Base-by-base conservation (phyloP, 2,113 vertebrate species). In the Dascyllus trimaculatus region DNA sequence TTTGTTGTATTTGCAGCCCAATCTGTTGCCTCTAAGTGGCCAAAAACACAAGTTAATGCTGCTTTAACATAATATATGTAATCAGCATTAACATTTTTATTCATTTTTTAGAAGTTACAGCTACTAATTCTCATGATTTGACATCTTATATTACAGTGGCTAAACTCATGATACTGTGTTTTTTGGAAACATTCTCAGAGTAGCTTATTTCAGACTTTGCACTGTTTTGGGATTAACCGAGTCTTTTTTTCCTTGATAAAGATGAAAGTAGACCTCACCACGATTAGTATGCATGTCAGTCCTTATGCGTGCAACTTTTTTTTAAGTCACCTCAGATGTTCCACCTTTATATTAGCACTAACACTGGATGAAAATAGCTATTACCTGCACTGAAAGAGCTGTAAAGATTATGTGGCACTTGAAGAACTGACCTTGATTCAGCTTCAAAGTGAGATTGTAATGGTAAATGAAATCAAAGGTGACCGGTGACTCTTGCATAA, bases 351-450 rank as follows among this genome's bases (percentile, higher is more conserved):
- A 43, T 26, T 45, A 64, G 24, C 4, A 19, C n/a, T 21, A 62
- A n/a, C 59, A 65, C 32, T 21, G 25, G 43, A 51, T 18, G 57
- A 67, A 66, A 80, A 65, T 38, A 38, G 22, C 58, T 64, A 24
- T 71, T 58, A 66, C 45, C 74, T 71, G 52, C 53, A 56, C 5
- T 32, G 35, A 25, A 57, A 22, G 40, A 78, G 63, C 76, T 83
- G 52, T 63, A 56, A 69, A 60, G 78, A 81, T 84, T 71, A 71
- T 63, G 24, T 29, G 18, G 49, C 35, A 13, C 32, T 49, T 56
- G 46, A 80, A 74, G 67, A 54, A 38, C 18, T 85, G 77, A 81
- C 73, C 76, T 56, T 78, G 70, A 80, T 52, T 38, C 73, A 71
- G 49, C 83, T 83, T 81, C 73, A 85, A 70, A 80, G 80, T 2